phyloP scores from a whole-genome alignment of 2,888 invertebrate species.

The Amorpha juglandis region DNA sequence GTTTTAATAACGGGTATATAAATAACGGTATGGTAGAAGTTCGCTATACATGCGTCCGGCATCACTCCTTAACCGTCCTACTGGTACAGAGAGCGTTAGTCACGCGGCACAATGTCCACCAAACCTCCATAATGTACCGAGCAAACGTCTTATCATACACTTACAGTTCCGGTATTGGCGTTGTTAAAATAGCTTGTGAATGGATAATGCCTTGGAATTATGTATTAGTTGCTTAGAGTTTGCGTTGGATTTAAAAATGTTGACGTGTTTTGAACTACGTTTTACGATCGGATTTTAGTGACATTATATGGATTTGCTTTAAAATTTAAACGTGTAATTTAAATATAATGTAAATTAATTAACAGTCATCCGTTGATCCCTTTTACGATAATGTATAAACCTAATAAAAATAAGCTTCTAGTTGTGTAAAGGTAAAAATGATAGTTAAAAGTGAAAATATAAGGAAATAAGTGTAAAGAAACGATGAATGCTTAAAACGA shows the following conservation, averaged over 20 bases:
- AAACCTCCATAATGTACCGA: slow-evolving; percentile 12
- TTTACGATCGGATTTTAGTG: background rate
- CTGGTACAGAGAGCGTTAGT: slow-evolving; percentile 6
- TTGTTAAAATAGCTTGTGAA: slow-evolving; percentile 15
- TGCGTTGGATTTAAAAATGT: slow-evolving; percentile 5
- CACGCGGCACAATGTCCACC: slow-evolving; percentile 19
- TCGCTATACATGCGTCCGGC: slow-evolving; percentile 8
- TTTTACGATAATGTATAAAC: background rate
- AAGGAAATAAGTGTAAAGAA: background rate
- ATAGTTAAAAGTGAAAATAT: background rate
- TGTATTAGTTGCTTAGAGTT: slow-evolving; percentile 18
- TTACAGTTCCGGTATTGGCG: slow-evolving; percentile 18
- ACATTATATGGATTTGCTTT: background rate
- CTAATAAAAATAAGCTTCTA: too few relatives aligned
- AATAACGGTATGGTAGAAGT: slow-evolving; percentile 16
- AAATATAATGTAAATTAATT: background rate
- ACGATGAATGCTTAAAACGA: background rate
- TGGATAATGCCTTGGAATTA: slow-evolving; percentile 23
- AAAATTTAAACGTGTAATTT: background rate
- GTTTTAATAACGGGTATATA: slow-evolving; percentile 2
- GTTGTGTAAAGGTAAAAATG: background rate
- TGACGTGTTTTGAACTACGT: slow-evolving; percentile 9
- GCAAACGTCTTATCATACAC: slow-evolving; percentile 13
- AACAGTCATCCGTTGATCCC: background rate
- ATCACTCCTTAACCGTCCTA: slow-evolving; percentile 3